phyloP scores from a whole-genome alignment of 1,140 invertebrate genomes.

The Choristoneura fumiferana region DNA sequence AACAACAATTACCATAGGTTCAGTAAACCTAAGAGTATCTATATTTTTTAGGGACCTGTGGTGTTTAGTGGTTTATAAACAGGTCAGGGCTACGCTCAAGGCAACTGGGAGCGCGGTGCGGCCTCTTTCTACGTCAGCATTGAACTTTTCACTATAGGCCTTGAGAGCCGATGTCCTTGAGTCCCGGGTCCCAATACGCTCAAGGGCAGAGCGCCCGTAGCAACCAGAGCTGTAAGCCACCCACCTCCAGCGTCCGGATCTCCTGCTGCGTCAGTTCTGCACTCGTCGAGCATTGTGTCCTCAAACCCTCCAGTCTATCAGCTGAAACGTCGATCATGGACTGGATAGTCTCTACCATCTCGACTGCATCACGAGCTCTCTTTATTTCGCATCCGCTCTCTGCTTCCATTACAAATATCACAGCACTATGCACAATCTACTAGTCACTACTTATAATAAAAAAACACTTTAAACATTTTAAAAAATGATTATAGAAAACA shows the following conservation, averaged over 20 bases:
- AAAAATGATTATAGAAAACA: constrained; percentile 77
- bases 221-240: constrained; percentile 47
- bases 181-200: constrained; percentile 47
- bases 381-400: constrained; percentile 79
- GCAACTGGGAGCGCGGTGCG: neutral
- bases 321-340: constrained; percentile 97
- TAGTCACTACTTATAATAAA: constrained; percentile 72
- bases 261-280: constrained; percentile 96
- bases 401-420: constrained; percentile 79
- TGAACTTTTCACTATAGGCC: constrained; percentile 61
- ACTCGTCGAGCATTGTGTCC: constrained; percentile 94
- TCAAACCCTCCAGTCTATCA: constrained; percentile 92
- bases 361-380: constrained; percentile 82
- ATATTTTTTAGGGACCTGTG: neutral
- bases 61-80: constrained; percentile 4
- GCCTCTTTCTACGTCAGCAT: constrained; percentile 36
- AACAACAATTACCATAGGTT: too few relatives aligned
- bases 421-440: constrained; percentile 70
- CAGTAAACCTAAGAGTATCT: too few relatives aligned
- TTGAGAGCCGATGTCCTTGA: constrained; percentile 62
- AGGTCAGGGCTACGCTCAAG: constrained; percentile 23
- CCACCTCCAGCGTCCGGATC: constrained; percentile 96
- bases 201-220: constrained; percentile 53
- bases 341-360: constrained; percentile 82
- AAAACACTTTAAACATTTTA: constrained; percentile 77